Evolutionary conservation across 2,113 vertebrate genomes (phyloP).

Genomic region (Chaetorhynchus papuensis): DNA sequence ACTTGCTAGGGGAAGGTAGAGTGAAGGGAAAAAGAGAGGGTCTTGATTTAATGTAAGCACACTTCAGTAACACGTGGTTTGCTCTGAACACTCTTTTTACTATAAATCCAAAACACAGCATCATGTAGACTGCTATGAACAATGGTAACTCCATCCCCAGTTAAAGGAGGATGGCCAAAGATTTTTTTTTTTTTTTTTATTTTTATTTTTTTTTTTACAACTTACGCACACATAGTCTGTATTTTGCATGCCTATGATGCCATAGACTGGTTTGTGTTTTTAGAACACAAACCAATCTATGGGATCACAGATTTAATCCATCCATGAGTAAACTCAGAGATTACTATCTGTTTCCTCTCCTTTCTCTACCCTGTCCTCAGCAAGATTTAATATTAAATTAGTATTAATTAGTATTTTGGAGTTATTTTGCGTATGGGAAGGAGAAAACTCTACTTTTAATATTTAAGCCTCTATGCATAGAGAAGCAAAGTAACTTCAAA

Average conservation of each 20-base stretch:
- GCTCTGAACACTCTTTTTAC: background rate
- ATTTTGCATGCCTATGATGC: background rate
- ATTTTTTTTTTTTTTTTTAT: too few relatives aligned
- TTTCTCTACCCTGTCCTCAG: background rate
- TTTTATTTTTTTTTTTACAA: background rate
- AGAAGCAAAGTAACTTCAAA: background rate
- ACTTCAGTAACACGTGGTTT: background rate
- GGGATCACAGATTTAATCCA: background rate
- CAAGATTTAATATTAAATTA: background rate
- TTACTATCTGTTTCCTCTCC: background rate
- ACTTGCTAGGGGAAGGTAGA: fast-evolving
- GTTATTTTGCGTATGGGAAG: background rate
- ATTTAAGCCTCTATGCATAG: background rate
- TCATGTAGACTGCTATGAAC: background rate
- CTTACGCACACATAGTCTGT: background rate
- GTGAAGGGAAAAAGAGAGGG: background rate
- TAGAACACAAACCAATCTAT: background rate
- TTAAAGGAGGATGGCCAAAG: background rate
- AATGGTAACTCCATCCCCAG: background rate
- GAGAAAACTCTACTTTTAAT: background rate
- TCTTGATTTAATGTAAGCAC: background rate
- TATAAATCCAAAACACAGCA: background rate
- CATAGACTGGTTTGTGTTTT: too few relatives aligned
- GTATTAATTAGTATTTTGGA: background rate
- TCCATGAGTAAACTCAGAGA: background rate